A percentile compares a stretch with the other conserved stretches of the same genome.
Conservation (phyloP, 2,113 vertebrate species). For the Oreochromis spilurus region DNA sequence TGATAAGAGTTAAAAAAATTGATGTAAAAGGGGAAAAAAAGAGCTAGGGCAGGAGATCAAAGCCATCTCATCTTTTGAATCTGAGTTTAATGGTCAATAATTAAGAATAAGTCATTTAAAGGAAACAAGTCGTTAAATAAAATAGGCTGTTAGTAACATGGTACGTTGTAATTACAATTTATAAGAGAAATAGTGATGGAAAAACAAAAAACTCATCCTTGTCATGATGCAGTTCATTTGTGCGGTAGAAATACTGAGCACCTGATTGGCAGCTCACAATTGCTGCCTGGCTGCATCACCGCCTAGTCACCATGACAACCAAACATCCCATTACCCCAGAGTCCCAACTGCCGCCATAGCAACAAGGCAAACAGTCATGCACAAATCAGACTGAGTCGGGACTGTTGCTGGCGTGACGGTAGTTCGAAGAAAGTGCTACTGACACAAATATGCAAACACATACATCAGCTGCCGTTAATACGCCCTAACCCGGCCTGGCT, state of each 20-base stretch:
- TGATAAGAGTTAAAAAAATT: not conserved
- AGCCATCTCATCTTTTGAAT: not conserved
- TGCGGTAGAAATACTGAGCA: not conserved
- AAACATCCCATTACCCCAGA: slow-evolving; percentile 17
- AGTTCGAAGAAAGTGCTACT: slow-evolving; percentile 43
- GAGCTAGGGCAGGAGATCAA: not conserved
- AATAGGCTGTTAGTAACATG: not conserved
- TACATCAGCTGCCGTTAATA: slow-evolving; percentile 50
- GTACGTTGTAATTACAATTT: not conserved
- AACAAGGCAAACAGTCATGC: slow-evolving; percentile 34
- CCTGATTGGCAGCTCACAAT: slow-evolving; percentile 32
- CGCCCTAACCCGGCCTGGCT: slow-evolving; percentile 34
- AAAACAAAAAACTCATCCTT: not conserved
- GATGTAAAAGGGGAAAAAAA: not conserved
- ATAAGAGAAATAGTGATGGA: not conserved
- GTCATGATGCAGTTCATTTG: not conserved
- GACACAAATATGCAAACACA: slow-evolving; percentile 54
- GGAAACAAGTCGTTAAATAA: not conserved
- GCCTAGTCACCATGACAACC: slow-evolving; percentile 15
- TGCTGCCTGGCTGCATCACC: slow-evolving; percentile 9
- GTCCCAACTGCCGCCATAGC: slow-evolving; percentile 26
- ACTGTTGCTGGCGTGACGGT: slow-evolving; percentile 2
- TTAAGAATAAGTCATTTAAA: not conserved
- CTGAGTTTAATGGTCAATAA: not conserved
- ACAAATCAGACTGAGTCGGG: slow-evolving; percentile 20